These are phyloP conservation scores for Leistus spinibarbis DNA, from an alignment of 2,888 invertebrate species.

Conservation along the genomic window DNA sequence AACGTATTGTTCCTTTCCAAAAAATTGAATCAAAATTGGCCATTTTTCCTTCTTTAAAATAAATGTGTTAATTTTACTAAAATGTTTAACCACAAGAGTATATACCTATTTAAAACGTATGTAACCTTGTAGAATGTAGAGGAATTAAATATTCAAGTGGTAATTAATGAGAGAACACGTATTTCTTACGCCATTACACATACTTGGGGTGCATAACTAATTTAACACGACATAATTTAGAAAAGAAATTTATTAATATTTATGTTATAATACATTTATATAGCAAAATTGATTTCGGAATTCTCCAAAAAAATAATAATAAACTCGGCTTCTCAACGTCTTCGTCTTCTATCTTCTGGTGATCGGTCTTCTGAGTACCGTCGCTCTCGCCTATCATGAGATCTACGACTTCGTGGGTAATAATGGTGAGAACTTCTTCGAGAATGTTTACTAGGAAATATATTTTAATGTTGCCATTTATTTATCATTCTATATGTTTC, in stretches of 20 bases:
- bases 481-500: neutral
- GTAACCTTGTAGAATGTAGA: too few relatives aligned
- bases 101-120: too few relatives aligned
- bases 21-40: too few relatives aligned
- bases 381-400: slow-evolving; percentile 7
- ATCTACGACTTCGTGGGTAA: slow-evolving; percentile 1
- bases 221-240: neutral
- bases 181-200: neutral
- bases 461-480: slow-evolving; percentile 1
- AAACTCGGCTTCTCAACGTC: slow-evolving; percentile 7
- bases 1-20: too few relatives aligned
- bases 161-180: neutral
- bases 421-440: slow-evolving; percentile 1
- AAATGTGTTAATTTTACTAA: too few relatives aligned
- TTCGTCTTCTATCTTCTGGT: slow-evolving; percentile 23
- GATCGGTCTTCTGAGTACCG: slow-evolving; percentile 32
- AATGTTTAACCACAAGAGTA: too few relatives aligned
- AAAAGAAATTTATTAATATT: neutral
- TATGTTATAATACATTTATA: neutral
- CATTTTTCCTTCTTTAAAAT: too few relatives aligned
- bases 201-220: neutral
- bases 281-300: neutral
- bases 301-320: too few relatives aligned
- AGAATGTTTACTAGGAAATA: slow-evolving; percentile 16
- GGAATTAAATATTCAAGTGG: too few relatives aligned